These are phyloP conservation scores for Papilio machaon DNA, from an alignment of 1,140 invertebrate species.

Conservation along the genomic window DNA sequence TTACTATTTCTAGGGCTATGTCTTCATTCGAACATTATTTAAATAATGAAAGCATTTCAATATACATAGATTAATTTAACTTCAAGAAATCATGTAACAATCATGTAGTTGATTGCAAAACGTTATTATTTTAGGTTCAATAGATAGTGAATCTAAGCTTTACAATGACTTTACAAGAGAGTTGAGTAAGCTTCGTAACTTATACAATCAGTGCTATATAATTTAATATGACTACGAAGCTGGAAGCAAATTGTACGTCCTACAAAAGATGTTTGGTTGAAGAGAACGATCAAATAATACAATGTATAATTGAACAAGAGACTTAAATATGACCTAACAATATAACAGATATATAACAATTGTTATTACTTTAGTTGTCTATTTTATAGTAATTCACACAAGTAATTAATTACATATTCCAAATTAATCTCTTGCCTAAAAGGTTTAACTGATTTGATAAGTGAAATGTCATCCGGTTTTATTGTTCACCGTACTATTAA, in stretches of 20 bases:
- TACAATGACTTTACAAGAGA: not conserved
- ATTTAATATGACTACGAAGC: not conserved
- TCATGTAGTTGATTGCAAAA: not conserved
- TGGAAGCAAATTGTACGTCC: not conserved
- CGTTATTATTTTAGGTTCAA: not conserved
- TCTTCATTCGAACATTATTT: not conserved
- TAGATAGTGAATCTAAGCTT: not conserved
- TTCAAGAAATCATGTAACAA: not conserved
- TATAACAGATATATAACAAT: not conserved
- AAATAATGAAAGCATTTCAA: not conserved
- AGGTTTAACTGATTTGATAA: no score
- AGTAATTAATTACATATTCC: no score
- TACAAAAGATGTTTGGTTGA: not conserved
- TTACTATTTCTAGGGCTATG: not conserved
- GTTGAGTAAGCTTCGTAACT: conserved; percentile 1
- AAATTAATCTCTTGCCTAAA: no score
- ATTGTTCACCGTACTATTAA: no score
- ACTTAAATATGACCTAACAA: not conserved
- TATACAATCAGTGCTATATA: not conserved
- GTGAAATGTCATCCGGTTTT: no score
- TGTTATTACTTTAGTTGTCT: not conserved
- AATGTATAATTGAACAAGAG: not conserved
- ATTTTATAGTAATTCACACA: not conserved
- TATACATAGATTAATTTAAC: not conserved
- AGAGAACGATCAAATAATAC: not conserved